Evolutionary conservation across 2,113 vertebrate genomes (phyloP), one percentile per base, ranked within the genome.

Genomic region (Microtus richardsoni): DNA sequence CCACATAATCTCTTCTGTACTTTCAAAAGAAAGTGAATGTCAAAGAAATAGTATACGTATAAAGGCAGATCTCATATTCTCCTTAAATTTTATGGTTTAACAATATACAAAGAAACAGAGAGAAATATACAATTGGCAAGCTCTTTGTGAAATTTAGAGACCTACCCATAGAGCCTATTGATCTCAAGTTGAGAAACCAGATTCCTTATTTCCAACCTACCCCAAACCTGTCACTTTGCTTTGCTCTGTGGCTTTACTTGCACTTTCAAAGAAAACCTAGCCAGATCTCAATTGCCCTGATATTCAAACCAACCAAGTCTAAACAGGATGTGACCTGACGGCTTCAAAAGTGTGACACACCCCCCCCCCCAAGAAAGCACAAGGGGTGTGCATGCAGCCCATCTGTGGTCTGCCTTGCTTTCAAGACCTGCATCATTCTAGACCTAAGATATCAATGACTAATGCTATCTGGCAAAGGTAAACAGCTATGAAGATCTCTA

Each of bases 401-500:
- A 22, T 87, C 49, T 47, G 12, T 60, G 52, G 44, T 54, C 30
- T 78, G 44, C 64, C 49, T 93, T 74, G 28, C 36, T 91, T 91
- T 94, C 41, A 75, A 79, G 79, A 36, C 14, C 80, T 90, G 17
- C n/a, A 78, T 30, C 54, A 58, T 58, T 58, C 33, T 62, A 87
- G 4, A 93, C 22, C 33, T 21, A 83, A 28, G 94, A 68, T 13
- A 62, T 47, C 26, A 22, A 11, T 93, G 3, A 88, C 70, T 80
- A 71, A n/a, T 28, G 21, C 47, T 60, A 75, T 62, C 79, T 88
- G 88, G 5, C 93, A 96, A 95, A 70, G 96, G 86, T 58, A 98
- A 92, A 95, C 39, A 41, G 94, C 87, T 94, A 85, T 70, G 95
- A 98, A 97, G 73, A 0, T 91, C 91, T 98, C 91, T 98, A 73